Evolutionary conservation across 1,140 invertebrate species (phyloP).

Genomic region (Dendrolimus kikuchii): DNA sequence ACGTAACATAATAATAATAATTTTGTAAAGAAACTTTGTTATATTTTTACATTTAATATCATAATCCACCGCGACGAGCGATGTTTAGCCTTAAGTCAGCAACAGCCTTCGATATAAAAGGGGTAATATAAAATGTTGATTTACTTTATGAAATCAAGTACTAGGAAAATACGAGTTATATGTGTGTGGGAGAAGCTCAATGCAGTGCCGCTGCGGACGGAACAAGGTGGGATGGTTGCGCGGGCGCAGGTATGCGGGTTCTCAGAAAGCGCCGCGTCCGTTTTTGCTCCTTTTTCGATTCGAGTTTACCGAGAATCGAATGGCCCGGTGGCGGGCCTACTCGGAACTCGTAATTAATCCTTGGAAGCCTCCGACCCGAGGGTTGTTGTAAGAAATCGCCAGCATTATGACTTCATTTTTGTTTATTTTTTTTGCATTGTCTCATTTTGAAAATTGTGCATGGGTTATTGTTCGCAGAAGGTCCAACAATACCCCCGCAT

Average conservation of each 20-base stretch:
- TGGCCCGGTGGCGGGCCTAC: slow-evolving; percentile 65
- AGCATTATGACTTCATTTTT: slow-evolving; percentile 49
- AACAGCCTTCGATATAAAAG: too few relatives aligned
- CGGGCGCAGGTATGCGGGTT: slow-evolving; percentile 62
- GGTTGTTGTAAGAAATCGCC: slow-evolving; percentile 62
- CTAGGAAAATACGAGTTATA: slow-evolving; percentile 55
- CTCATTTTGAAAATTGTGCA: slow-evolving; percentile 43
- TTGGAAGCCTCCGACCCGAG: slow-evolving; percentile 62
- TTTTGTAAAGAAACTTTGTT: too few relatives aligned
- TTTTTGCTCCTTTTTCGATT: slow-evolving; percentile 70
- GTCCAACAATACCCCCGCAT: slow-evolving; percentile 16
- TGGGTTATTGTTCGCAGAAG: slow-evolving; percentile 48
- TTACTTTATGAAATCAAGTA: slow-evolving; percentile 28
- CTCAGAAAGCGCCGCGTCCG: slow-evolving; percentile 50
- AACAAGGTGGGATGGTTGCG: slow-evolving; percentile 47
- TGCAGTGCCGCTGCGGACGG: slow-evolving; percentile 24
- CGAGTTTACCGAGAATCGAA: slow-evolving; percentile 63
- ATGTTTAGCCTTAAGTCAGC: too few relatives aligned
- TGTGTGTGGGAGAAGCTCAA: slow-evolving; percentile 14
- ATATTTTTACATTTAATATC: too few relatives aligned
- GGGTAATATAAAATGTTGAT: neutral
- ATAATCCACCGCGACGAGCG: too few relatives aligned
- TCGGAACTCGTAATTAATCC: slow-evolving; percentile 69
- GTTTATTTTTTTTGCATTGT: slow-evolving; percentile 50
- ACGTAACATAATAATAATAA: too few relatives aligned